Evolutionary conservation across 2,113 vertebrate genomes (phyloP).

Genomic region (Eira barbara): DNA sequence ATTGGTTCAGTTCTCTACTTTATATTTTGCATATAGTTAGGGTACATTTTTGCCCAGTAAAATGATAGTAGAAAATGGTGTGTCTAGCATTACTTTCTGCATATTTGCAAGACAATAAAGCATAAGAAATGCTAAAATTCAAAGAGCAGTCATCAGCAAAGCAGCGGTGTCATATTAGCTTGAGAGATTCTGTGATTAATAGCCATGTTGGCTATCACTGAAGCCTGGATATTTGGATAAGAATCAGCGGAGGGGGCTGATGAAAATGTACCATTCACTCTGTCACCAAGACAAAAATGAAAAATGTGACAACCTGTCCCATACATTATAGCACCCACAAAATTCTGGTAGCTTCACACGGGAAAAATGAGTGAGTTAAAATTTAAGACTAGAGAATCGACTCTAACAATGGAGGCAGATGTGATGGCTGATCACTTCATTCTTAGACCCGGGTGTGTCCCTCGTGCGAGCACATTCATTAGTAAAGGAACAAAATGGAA

Average conservation of each 20-base stretch:
- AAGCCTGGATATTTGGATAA: not conserved
- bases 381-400: not conserved
- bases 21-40: not conserved
- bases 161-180: not conserved
- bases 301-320: not conserved
- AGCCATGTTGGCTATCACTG: not conserved
- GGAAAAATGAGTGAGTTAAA: not conserved
- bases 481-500: conserved; percentile 65
- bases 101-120: not conserved
- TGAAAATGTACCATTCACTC: not conserved
- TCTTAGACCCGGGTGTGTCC: not conserved
- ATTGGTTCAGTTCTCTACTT: not conserved
- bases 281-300: conserved; percentile 36
- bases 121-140: conserved; percentile 15
- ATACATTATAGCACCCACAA: accelerated
- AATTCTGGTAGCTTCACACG: accelerated
- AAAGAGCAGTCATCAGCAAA: not conserved
- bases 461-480: conserved; percentile 23
- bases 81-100: not conserved
- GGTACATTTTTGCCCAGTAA: not conserved
- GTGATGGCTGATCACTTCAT: not conserved
- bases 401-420: not conserved
- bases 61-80: not conserved
- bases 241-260: not conserved
- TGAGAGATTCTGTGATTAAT: not conserved